Conservation (phyloP, 2,888 invertebrate species). For the Crematogaster levior region DNA sequence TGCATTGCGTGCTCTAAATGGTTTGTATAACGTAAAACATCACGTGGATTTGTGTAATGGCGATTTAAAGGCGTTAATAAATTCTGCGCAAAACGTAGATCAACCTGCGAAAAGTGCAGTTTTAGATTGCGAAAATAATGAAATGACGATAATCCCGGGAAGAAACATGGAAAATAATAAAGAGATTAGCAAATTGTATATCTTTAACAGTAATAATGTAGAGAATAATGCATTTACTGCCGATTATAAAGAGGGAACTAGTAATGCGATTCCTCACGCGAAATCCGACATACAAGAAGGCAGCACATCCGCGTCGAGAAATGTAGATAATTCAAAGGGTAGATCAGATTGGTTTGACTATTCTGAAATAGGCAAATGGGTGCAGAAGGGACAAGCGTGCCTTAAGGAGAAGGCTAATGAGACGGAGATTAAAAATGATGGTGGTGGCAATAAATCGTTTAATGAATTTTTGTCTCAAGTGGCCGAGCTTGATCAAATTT, state of each 20-base stretch:
- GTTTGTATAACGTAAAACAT: constrained; percentile 78
- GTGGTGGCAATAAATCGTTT: constrained; percentile 86
- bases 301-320: constrained; percentile 39
- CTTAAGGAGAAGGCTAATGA: constrained; percentile 67
- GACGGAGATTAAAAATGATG: constrained; percentile 68
- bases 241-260: constrained; percentile 58
- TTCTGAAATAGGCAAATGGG: constrained; percentile 81
- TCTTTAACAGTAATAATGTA: constrained; percentile 25
- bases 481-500: constrained; percentile 93
- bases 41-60: constrained; percentile 65
- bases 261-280: constrained; percentile 34
- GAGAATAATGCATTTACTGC: constrained; percentile 42
- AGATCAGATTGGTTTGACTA: constrained; percentile 81
- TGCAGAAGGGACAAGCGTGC: constrained; percentile 74
- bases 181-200: constrained; percentile 54
- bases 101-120: constrained; percentile 45
- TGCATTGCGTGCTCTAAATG: constrained; percentile 81
- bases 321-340: constrained; percentile 21
- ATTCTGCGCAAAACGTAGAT: constrained; percentile 45
- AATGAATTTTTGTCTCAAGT: constrained; percentile 92
- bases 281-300: constrained; percentile 50
- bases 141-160: constrained; percentile 43
- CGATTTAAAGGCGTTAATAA: constrained; percentile 57
- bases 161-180: constrained; percentile 21
- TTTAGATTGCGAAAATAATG: constrained; percentile 68